A percentile compares a stretch with the other conserved stretches of the same genome.
These are phyloP conservation scores for Anniella stebbinsi DNA, from an alignment of 2,797 vertebrate species.

Conservation along the genomic window DNA sequence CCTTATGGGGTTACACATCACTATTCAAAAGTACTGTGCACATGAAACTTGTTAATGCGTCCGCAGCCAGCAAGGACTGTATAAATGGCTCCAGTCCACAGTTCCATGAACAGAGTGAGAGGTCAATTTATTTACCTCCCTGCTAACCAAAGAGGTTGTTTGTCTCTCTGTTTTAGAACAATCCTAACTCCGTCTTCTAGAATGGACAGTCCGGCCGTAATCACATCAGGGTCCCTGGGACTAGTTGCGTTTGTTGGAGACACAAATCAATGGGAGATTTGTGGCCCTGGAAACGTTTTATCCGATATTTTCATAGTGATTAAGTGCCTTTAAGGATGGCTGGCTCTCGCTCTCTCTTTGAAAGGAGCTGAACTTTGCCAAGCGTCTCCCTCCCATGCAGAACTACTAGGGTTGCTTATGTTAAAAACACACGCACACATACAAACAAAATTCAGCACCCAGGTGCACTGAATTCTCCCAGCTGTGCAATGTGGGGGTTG, in stretches of 20 bases:
- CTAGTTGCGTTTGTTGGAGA: conserved; percentile 63
- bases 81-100: background rate
- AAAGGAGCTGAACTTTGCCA: conserved; percentile 58
- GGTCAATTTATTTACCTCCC: conserved; percentile 39
- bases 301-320: conserved; percentile 67
- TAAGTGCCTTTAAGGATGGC: conserved; percentile 67
- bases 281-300: conserved; percentile 69
- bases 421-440: too few species aligned
- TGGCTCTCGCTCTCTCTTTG: conserved; percentile 55
- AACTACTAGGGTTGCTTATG: conserved; percentile 22
- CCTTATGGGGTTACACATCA: background rate
- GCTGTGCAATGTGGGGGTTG: too few species aligned
- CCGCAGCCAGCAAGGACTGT: background rate
- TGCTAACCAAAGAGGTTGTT: conserved; percentile 37
- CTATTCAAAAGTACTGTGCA: background rate
- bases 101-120: conserved; percentile 52
- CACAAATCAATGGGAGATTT: conserved; percentile 72
- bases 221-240: conserved; percentile 67
- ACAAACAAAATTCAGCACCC: background rate
- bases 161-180: conserved; percentile 65
- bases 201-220: conserved; percentile 61
- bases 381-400: conserved; percentile 31
- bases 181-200: conserved; percentile 66
- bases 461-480: too few species aligned
- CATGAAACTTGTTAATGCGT: background rate